These are phyloP conservation scores for Ips typographus DNA, from an alignment of 1,140 invertebrate genomes.

Conservation along the genomic window DNA sequence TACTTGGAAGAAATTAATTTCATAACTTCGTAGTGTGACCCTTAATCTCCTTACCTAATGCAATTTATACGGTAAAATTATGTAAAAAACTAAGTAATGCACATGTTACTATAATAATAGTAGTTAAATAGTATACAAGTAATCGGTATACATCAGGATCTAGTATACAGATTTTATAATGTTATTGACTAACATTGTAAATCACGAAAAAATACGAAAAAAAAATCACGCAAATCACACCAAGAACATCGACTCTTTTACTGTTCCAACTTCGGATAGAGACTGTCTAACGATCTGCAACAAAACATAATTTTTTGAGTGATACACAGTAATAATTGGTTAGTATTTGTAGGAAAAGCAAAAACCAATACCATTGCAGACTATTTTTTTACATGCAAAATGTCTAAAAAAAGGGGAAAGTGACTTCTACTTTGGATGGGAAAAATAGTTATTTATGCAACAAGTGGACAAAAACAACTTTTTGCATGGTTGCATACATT, in stretches of 20 bases:
- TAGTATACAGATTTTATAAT: slow-evolving; percentile 15
- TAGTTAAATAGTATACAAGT: slow-evolving; percentile 11
- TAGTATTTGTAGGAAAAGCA: neutral
- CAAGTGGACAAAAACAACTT: neutral
- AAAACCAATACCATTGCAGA: neutral
- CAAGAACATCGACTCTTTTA: neutral
- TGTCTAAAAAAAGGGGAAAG: neutral
- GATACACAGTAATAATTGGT: no score
- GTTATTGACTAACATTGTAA: neutral
- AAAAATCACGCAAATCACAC: neutral
- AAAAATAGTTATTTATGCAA: neutral
- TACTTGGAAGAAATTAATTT: neutral
- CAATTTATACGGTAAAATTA: slow-evolving; percentile 12
- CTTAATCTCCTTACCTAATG: neutral
- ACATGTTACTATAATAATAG: slow-evolving; percentile 2
- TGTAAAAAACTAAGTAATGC: slow-evolving; percentile 27
- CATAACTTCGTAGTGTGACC: no score
- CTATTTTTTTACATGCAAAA: neutral
- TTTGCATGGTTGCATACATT: no score
- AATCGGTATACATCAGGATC: slow-evolving; percentile 19
- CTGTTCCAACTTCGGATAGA: slow-evolving; percentile 24
- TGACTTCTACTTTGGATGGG: neutral
- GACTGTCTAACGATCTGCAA: slow-evolving; percentile 26
- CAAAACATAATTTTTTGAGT: neutral
- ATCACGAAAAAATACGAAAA: neutral